These are phyloP conservation scores for Pachypsylla venusta DNA, from an alignment of 1,140 invertebrate species.

Conservation along the genomic window DNA sequence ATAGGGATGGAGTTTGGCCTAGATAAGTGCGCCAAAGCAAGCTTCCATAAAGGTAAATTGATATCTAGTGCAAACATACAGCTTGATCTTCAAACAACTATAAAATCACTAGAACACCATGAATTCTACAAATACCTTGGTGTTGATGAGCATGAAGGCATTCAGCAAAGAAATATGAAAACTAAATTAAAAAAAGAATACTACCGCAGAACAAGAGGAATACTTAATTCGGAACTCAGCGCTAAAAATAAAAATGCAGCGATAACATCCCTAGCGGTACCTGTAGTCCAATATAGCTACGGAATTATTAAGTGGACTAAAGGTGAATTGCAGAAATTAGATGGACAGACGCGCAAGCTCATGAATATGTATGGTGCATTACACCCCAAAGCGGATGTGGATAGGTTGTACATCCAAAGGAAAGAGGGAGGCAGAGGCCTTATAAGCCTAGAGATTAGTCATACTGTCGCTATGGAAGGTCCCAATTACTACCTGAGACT, in stretches of 20 bases:
- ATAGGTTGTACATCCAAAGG: slow-evolving; percentile 12
- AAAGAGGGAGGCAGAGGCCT: slow-evolving; percentile 4
- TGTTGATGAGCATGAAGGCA: neutral
- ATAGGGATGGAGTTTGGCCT: too few relatives aligned
- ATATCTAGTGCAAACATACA: neutral
- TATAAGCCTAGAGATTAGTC: neutral
- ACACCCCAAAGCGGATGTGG: slow-evolving; percentile 15
- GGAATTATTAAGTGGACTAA: neutral
- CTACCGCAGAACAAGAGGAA: neutral
- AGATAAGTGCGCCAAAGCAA: neutral
- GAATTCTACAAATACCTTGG: neutral
- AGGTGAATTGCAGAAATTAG: slow-evolving; percentile 1
- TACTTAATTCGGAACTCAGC: neutral
- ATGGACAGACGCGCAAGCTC: slow-evolving; percentile 11
- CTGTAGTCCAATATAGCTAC: neutral
- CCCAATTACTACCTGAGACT: neutral
- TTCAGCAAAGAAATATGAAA: neutral
- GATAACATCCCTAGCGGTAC: neutral
- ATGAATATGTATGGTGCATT: slow-evolving; percentile 11
- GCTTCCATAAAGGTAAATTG: neutral
- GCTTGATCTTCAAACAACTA: neutral
- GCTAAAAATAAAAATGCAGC: neutral
- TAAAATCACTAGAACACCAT: neutral
- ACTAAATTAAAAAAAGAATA: neutral
- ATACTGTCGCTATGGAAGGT: neutral